Base-by-base conservation (phyloP, 2,113 vertebrate species). In the Elephas maximus region DNA sequence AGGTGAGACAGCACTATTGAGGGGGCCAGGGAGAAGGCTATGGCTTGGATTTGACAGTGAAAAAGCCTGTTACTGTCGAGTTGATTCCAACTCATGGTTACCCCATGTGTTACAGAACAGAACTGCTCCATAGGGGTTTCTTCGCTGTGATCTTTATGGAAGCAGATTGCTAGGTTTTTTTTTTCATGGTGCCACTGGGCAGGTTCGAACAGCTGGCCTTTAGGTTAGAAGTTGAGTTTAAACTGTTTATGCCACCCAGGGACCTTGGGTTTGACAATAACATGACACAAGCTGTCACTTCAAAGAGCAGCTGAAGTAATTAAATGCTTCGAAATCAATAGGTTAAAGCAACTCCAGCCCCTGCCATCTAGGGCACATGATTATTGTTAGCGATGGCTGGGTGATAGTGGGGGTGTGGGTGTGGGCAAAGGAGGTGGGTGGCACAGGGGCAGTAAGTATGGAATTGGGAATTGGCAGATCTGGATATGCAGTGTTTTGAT, bases 241-340 rank as follows among this genome's bases (percentile, higher is more conserved):
- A 74, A 41, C 63, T 67, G 15, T 57, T 57, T 57, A 11, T 67
- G 63, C 63, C 3, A 69, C 73, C 18, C 37, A 74, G 37, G 20
- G 73, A 41, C 73, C n/a, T 78, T 84, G 82, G n/a, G 24, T 41
- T 74, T 83, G 71, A 90, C 26, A 69, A 84, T 81, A 57, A 57
- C 62, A 51, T 0, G 18, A 20, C 44, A 91, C 8, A 60, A 18
- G 45, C 30, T 60, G n/a, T 62, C 45, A 65, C 84, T 44, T 88
- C 71, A 89, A 90, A 90, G 88, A 77, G 86, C 20, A 88, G 77
- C 51, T 37, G 48, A 60, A 87, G 76, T 82, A 90, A 91, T 78
- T 33, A 8, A 37, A 79, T 37, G 73, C 23, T 88, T 17, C 81
- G 73, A 78, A 81, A 79, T 80, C 26, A 51, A 0, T 10, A 24